A percentile compares a stretch with the other conserved stretches of the same genome.
Conservation (phyloP, 2,888 invertebrate genomes). For the Nomada hirtipes region DNA sequence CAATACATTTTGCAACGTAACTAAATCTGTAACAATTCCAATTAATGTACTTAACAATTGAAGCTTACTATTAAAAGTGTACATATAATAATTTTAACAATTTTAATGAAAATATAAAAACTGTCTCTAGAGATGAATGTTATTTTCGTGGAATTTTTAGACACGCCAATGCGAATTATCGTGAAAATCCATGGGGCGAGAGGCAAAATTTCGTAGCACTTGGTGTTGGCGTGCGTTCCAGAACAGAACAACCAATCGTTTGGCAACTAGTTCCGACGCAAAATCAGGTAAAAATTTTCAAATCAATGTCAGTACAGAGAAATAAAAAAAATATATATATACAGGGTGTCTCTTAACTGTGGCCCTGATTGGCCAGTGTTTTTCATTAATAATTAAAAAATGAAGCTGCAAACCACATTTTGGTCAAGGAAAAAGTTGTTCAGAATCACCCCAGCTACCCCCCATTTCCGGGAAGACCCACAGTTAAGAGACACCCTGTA, state of each 20-base stretch:
- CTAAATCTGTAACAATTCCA: too few relatives aligned
- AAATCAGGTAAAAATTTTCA: conserved; percentile 63
- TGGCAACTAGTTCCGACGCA: conserved; percentile 75
- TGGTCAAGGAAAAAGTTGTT: too few relatives aligned
- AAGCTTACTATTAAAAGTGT: background rate
- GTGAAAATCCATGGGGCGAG: conserved; percentile 64
- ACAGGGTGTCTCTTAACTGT: too few relatives aligned
- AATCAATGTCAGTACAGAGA: too few relatives aligned
- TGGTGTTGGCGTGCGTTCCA: conserved; percentile 72
- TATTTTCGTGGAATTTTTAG: conserved; percentile 44
- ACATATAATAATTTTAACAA: background rate
- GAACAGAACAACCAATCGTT: conserved; percentile 69
- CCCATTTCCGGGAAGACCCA: too few relatives aligned
- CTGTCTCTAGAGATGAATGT: background rate
- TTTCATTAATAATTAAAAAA: too few relatives aligned
- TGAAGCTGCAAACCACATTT: too few relatives aligned
- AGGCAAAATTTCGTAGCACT: conserved; percentile 72
- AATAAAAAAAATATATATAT: too few relatives aligned
- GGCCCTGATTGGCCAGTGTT: too few relatives aligned
- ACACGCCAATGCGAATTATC: conserved; percentile 57
- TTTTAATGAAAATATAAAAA: background rate
- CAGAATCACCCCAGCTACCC: too few relatives aligned
- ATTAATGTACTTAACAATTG: background rate
- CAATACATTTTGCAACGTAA: too few relatives aligned
- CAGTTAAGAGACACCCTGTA: too few relatives aligned